Evolutionary conservation across 2,113 vertebrate species (phyloP).

Genomic region (Thymallus thymallus): DNA sequence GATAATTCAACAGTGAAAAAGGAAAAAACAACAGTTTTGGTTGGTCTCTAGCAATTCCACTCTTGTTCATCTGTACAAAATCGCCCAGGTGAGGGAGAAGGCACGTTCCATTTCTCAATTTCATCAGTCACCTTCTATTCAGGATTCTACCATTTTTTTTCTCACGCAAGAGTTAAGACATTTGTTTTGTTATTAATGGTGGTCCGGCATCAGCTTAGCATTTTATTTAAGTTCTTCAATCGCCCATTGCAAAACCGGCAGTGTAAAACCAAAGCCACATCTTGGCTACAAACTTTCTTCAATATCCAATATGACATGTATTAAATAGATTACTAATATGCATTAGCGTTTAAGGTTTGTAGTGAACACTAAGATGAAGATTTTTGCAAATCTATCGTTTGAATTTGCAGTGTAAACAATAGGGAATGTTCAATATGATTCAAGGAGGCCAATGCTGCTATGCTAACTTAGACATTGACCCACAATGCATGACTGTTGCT

Average conservation of each 20-base stretch:
- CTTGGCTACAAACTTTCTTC: background rate
- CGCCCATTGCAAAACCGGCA: conserved; percentile 27
- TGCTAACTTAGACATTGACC: conserved; percentile 13
- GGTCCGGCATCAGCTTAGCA: background rate
- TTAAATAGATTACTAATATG: conserved; percentile 19
- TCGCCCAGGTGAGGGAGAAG: conserved; percentile 52
- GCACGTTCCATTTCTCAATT: conserved; percentile 48
- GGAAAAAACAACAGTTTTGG: conserved; percentile 56
- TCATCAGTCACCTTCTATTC: conserved; percentile 22
- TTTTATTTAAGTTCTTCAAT: conserved; percentile 1
- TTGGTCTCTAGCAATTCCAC: conserved; percentile 52
- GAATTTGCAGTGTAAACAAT: conserved; percentile 51
- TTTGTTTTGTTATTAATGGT: conserved; percentile 1
- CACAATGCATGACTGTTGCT: conserved; percentile 2
- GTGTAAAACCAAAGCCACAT: conserved; percentile 63
- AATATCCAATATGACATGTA: conserved; percentile 3
- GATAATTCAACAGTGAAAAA: conserved; percentile 5
- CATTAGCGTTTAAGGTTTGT: conserved; percentile 40
- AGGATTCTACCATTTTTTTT: background rate
- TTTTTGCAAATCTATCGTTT: background rate
- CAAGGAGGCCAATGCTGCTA: conserved; percentile 19
- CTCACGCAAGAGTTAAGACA: background rate
- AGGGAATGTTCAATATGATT: conserved; percentile 33
- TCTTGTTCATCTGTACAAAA: conserved; percentile 38
- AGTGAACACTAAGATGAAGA: conserved; percentile 30